Conservation (phyloP, 2,888 invertebrate species). For the Ectemnius continuus region DNA sequence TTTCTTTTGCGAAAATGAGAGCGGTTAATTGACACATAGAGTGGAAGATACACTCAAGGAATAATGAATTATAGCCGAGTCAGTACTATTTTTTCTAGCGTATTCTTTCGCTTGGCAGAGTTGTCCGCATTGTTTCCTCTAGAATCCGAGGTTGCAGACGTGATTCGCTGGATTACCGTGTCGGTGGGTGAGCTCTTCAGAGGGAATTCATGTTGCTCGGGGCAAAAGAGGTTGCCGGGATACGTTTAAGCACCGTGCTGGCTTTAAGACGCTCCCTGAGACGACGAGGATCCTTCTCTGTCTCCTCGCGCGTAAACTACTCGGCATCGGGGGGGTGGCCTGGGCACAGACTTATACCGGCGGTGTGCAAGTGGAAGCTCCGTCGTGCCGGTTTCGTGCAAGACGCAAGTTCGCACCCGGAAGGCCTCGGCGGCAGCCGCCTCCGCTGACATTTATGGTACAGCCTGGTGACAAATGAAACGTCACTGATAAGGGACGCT, state of each 20-base stretch:
- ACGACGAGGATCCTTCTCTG: conserved; percentile 38
- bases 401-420: conserved; percentile 61
- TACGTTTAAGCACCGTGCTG: conserved; percentile 57
- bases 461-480: conserved; percentile 73
- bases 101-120: not conserved
- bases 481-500: conserved; percentile 73
- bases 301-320: conserved; percentile 51
- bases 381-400: conserved; percentile 46
- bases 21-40: not conserved
- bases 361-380: conserved; percentile 31
- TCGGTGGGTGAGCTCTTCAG: not conserved
- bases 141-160: not conserved
- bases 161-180: not conserved
- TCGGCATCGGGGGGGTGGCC: not conserved
- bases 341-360: conserved; percentile 44
- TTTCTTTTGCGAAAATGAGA: not conserved
- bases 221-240: conserved; percentile 56
- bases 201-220: not conserved
- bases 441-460: conserved; percentile 72
- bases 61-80: not conserved
- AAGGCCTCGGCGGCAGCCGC: conserved; percentile 54
- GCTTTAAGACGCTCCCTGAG: conserved; percentile 51
- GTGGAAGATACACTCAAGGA: too few species aligned
- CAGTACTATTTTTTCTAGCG: not conserved
- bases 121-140: not conserved